phyloP scores from a whole-genome alignment of 2,113 vertebrate genomes.

The Coreoperca whiteheadi region DNA sequence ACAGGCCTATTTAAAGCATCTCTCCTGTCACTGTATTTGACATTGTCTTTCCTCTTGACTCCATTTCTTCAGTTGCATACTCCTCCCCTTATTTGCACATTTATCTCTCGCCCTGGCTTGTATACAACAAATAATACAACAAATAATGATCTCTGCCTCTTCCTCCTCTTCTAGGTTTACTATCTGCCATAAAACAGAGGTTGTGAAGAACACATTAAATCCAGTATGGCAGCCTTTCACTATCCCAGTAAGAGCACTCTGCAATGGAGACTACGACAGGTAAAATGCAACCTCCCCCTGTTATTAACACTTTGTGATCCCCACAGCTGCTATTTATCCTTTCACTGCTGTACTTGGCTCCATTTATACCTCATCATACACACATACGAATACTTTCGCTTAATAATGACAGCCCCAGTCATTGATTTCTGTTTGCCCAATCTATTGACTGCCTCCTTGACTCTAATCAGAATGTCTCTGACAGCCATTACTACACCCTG shows the following conservation, averaged over 20 bases:
- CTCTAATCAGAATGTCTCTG: constrained; percentile 26
- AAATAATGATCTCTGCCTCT: constrained; percentile 20
- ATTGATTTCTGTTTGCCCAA: constrained; percentile 28
- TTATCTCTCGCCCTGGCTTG: not conserved
- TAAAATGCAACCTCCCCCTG: constrained; percentile 31
- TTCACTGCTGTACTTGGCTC: not conserved
- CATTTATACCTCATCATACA: constrained; percentile 16
- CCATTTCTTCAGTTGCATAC: constrained; percentile 1
- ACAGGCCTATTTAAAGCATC: constrained; percentile 36
- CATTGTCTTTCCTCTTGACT: constrained; percentile 14
- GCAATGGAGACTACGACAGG: constrained; percentile 84
- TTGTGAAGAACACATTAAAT: constrained; percentile 83
- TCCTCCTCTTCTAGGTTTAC: constrained; percentile 72
- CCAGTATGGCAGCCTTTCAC: constrained; percentile 82
- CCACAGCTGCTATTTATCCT: constrained; percentile 10
- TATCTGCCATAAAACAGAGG: constrained; percentile 84
- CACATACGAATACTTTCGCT: not conserved
- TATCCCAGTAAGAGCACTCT: constrained; percentile 80
- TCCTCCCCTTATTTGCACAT: constrained; percentile 44
- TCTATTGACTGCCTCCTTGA: constrained; percentile 14
- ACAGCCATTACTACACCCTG: constrained; percentile 24
- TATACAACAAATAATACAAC: constrained; percentile 41
- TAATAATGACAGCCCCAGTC: not conserved
- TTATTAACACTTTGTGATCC: constrained; percentile 1
- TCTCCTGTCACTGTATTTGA: constrained; percentile 20